phyloP scores from a whole-genome alignment of 2,113 vertebrate species.

The Melanostigma gelatinosum region DNA sequence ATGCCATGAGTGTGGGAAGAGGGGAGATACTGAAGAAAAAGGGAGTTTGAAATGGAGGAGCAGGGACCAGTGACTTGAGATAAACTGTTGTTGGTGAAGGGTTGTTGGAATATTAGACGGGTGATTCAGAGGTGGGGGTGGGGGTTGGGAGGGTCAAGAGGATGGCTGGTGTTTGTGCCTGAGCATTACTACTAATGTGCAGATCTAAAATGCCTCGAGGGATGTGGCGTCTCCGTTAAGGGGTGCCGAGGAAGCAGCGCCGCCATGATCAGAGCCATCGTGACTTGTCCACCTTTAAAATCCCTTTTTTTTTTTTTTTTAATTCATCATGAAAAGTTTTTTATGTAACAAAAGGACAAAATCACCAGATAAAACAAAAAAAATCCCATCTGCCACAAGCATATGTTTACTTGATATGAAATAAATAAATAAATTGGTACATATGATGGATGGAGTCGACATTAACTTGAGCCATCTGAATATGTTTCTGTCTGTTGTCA shows the following conservation, averaged over 20 bases:
- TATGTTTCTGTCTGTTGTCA: conserved; percentile 59
- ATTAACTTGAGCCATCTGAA: conserved; percentile 46
- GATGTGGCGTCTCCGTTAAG: conserved; percentile 51
- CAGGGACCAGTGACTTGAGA: conserved; percentile 74
- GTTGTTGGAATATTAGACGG: conserved; percentile 30
- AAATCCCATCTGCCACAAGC: conserved; percentile 30
- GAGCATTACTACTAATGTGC: conserved; percentile 76
- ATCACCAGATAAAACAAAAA: neutral
- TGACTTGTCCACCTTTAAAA: conserved; percentile 63
- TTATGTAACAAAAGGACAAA: conserved; percentile 50
- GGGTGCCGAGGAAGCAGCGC: conserved; percentile 56
- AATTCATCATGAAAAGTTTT: conserved; percentile 62
- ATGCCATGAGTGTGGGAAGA: conserved; percentile 63
- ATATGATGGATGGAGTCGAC: conserved; percentile 45
- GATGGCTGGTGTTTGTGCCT: conserved; percentile 62
- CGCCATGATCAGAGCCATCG: conserved; percentile 69
- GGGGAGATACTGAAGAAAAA: conserved; percentile 69
- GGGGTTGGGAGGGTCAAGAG: conserved; percentile 29
- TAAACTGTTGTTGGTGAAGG: conserved; percentile 5
- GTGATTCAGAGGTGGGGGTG: conserved; percentile 17
- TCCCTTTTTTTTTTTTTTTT: conserved; percentile 48
- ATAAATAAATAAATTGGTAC: conserved; percentile 34
- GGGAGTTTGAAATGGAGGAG: conserved; percentile 73
- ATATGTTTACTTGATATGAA: conserved; percentile 63
- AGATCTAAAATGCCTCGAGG: conserved; percentile 61